Evolutionary conservation across 2,113 vertebrate species (phyloP), one percentile per base, ranked within the genome.

Genomic region (Craseonycteris thonglongyai): DNA sequence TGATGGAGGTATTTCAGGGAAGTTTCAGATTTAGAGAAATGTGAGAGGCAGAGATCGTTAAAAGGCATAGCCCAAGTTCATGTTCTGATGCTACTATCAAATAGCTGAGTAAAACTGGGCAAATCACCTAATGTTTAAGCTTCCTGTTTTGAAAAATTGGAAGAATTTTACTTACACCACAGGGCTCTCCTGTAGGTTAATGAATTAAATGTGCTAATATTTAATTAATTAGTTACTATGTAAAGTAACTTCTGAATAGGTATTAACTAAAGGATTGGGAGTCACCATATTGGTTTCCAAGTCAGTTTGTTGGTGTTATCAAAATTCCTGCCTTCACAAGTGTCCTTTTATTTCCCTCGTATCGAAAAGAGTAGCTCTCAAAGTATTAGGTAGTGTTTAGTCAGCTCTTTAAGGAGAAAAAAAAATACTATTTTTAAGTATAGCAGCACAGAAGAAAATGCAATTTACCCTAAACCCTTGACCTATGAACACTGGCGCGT

Each of bases 1-100:
- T 66, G 30, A 72, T 38, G 15, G 11, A 40, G 2, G 9, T n/a
- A 11, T 66, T n/a, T 61, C 61, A 28, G 7, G 19, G n/a, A 6
- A 26, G 1, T 11, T 3, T 66, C 68, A 15, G 69, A 49, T 42
- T 24, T 22, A 16, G 71, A 2, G 40, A 16, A 6, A 0, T 8
- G 1, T 35, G 49, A 35, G 33, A 68, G 69, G n/a, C 45, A 79
- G 79, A 79, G 63, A n/a, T 8, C 5, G 6, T n/a, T 58, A 40
- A 15, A 38, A 80, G 59, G 18, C 3, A 4, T 1, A 8, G 49
- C 26, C 28, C 21, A 38, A 26, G n/a, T 58, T 63, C n/a, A 1
- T 1, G 15, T 10, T 22, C 24, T 0, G 0, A 7, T 2, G 1
- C 19, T 38, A 0, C 7, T 49, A 0, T 24, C 78, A 80, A 49